phyloP scores from a whole-genome alignment of 2,797 vertebrate genomes.

The Meda fulgida region DNA sequence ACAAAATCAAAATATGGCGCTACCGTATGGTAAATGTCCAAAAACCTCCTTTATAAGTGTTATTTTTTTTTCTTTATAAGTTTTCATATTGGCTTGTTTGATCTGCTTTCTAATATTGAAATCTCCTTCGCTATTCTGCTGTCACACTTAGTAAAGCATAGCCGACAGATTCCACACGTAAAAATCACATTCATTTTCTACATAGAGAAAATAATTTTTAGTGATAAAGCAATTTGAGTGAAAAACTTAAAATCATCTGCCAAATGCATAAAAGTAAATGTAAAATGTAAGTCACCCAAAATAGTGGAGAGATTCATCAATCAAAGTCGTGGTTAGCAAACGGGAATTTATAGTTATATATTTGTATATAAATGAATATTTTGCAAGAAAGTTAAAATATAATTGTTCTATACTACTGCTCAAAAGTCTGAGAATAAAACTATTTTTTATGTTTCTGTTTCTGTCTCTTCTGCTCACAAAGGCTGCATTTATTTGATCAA shows the following conservation, averaged over 20 bases:
- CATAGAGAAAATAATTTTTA: background rate
- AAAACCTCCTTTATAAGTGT: background rate
- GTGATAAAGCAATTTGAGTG: constrained; percentile 26
- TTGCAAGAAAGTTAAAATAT: background rate
- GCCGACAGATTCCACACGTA: background rate
- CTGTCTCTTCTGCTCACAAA: background rate
- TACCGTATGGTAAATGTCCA: too few species aligned
- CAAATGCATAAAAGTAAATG: constrained; percentile 7
- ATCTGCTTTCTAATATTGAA: constrained; percentile 7
- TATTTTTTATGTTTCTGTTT: background rate
- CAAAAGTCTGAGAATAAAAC: too few species aligned
- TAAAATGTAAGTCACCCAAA: background rate
- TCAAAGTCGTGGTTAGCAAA: background rate
- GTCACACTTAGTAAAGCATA: constrained; percentile 11
- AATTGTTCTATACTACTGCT: background rate
- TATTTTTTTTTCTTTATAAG: background rate
- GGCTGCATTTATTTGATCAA: background rate
- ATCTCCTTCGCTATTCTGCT: background rate
- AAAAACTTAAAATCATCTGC: constrained; percentile 15
- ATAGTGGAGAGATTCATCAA: background rate
- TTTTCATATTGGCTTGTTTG: background rate
- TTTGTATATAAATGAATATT: background rate
- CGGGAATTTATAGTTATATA: background rate
- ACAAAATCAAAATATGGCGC: background rate
- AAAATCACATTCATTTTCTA: background rate